A percentile compares a stretch with the other conserved stretches of the same genome.
Evolutionary conservation across 2,888 invertebrate species (phyloP).

Genomic region (Galerucella pusilla): DNA sequence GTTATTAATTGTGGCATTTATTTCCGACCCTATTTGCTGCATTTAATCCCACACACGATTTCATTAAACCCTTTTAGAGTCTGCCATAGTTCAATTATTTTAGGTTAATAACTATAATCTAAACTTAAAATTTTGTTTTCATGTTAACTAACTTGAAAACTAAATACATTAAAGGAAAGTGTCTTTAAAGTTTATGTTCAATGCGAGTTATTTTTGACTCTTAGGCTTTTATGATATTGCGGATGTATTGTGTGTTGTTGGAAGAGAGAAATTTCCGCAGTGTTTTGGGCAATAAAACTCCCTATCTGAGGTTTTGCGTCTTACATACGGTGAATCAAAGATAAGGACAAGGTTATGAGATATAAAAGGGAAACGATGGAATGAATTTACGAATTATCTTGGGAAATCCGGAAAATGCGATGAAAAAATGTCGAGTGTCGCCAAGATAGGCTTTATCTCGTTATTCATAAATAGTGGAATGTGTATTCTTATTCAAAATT

Average conservation of each 20-base stretch:
- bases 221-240: conserved; percentile 29
- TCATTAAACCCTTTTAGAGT: neutral
- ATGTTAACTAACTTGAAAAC: neutral
- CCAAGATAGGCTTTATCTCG: neutral
- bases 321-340: conserved; percentile 29
- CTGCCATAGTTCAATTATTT: neutral
- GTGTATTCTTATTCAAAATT: no score
- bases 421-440: conserved; percentile 10
- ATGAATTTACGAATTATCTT: conserved; percentile 25
- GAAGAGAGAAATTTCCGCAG: conserved; percentile 26
- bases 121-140: neutral
- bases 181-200: no score
- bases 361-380: conserved; percentile 27
- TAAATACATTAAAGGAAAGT: no score
- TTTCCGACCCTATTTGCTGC: neutral
- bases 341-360: conserved; percentile 29
- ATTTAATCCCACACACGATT: neutral
- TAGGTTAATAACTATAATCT: neutral
- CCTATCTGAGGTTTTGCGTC: conserved; percentile 27
- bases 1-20: neutral
- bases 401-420: conserved; percentile 15
- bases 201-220: no score
- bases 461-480: neutral
- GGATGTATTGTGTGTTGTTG: conserved; percentile 28
- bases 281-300: conserved; percentile 32